Base-by-base conservation (phyloP, 2,888 invertebrate genomes). In the Drosophila percnosoma region DNA sequence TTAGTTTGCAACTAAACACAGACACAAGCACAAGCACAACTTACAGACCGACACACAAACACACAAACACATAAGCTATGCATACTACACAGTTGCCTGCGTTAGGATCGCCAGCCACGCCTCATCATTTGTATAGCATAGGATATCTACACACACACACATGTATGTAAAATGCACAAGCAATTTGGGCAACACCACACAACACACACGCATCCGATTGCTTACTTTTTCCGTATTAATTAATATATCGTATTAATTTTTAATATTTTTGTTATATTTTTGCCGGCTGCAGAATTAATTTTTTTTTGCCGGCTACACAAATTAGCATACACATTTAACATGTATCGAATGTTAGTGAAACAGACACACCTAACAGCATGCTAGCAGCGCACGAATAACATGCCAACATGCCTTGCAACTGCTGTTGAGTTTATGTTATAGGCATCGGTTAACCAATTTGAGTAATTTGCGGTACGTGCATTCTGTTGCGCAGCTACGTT, bases 291-390 rank as follows among this genome's bases (percentile, higher is more conserved):
- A 29, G 15, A 55, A 49, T 53, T 36, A 61, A 38, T 45, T 45
- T 18, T 33, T 21, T 45, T 73, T 66, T 60, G 60, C 75, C 75
- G 75, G 75, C 69, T 75, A 58, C 61, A 66, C 74, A 57, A 65
- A 51, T 61, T 70, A 66, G 78, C 61, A 61, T 65, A 49, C 33
- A 51, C 53, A 57, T 54, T 58, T 48, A 58, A 48, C 53, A 62
- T 76, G 61, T 42, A 58, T 29, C 48, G 48, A 49, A 42, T 53
- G 59, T 49, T 55, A 53, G 57, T 61, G 59, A 61, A 48, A 65
- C 49, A 61, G 52, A 70, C 42, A 51, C 57, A 27, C 18, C 51
- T 53, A 72, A 69, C 69, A 59, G 68, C 3, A 29, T 48, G 55
- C n/a, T 18, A 75, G 49, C 33, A 34, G 27, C 34, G 53, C 29